A percentile compares a stretch with the other conserved stretches of the same genome.
phyloP scores from a whole-genome alignment of 2,797 vertebrate species.

The Neosalanx taihuensis region DNA sequence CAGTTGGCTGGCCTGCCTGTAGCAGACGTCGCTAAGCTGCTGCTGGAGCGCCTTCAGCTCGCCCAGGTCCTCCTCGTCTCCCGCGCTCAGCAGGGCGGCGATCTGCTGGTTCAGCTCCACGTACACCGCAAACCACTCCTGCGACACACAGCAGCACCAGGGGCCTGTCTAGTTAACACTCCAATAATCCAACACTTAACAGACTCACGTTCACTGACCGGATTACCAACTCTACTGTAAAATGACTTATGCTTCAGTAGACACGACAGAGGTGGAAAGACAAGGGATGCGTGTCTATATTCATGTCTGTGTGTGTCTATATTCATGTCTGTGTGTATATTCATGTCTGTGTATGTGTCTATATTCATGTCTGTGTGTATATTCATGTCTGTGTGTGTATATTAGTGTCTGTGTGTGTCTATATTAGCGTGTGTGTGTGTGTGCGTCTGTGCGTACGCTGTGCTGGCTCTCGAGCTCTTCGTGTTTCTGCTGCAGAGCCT shows the following conservation, averaged over 20 bases:
- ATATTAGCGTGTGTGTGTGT: constrained; percentile 1
- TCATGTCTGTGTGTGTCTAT: neutral
- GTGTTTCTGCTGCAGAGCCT: constrained; percentile 95
- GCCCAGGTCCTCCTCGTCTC: constrained; percentile 91
- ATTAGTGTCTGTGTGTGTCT: neutral
- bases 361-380: neutral
- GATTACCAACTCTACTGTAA: neutral
- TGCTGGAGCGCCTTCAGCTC: constrained; percentile 94
- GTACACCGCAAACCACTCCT: constrained; percentile 99
- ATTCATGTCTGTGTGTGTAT: neutral
- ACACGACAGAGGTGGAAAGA: constrained; percentile 1
- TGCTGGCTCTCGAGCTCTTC: constrained; percentile 99
- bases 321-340: neutral
- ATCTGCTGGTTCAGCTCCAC: constrained; percentile 99
- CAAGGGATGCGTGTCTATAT: neutral
- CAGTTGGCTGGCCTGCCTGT: constrained; percentile 93
- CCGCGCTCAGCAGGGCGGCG: constrained; percentile 86
- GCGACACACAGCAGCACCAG: constrained; percentile 17
- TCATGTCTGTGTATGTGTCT: neutral
- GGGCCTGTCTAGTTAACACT: neutral
- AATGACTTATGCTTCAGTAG: neutral
- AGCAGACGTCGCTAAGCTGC: constrained; percentile 97
- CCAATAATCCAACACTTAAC: neutral
- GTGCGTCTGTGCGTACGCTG: constrained; percentile 79
- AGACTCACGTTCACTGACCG: constrained; percentile 11